Evolutionary conservation across 2,797 vertebrate species (phyloP), one percentile per base, ranked within the genome.

Genomic region (Ispidina picta): DNA sequence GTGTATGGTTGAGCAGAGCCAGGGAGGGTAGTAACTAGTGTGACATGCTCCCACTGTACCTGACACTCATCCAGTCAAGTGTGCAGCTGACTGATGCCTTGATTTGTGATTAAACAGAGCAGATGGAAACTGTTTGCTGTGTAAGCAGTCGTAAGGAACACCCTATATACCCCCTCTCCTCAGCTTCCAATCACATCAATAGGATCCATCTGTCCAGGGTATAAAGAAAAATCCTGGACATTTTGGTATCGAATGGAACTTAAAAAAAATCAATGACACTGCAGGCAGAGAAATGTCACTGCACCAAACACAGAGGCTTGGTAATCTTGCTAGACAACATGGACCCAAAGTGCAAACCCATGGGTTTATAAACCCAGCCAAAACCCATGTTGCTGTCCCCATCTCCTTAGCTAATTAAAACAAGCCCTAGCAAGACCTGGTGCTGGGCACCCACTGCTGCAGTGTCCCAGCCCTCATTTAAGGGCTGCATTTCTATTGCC

Each of bases 51-150:
- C 54, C 44, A 4, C 6, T 23, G 21, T 18, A n/a, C 13, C 0
- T 2, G 3, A 4, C 13, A 46, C 60, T 66, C 58, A 31, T 10
- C 52, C 49, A 20, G 16, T 75, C n/a, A 82, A 70, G 71, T 15
- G 10, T 84, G 86, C 64, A n/a, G 41, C 64, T 60, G 54, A 58
- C 62, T 37, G 15, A 56, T 46, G 60, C n/a, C 86, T 70, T 46
- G 63, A 41, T 83, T 29, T 56, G 49, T 60, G 72, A 12, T 65
- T 85, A 46, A 0, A 52, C 33, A 76, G 31, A 87, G 63, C 92
- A 94, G 89, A 44, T 86, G 89, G 85, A 64, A 92, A 54, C 15
- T 73, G 66, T 90, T 94, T 95, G 73, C 70, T 90, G 63, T 52
- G 44, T 56, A 75, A 87, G 83, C 59, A 89, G 55, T 29, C 72